Conservation (phyloP, 1,140 invertebrate genomes). For the Drepana arcuata region DNA sequence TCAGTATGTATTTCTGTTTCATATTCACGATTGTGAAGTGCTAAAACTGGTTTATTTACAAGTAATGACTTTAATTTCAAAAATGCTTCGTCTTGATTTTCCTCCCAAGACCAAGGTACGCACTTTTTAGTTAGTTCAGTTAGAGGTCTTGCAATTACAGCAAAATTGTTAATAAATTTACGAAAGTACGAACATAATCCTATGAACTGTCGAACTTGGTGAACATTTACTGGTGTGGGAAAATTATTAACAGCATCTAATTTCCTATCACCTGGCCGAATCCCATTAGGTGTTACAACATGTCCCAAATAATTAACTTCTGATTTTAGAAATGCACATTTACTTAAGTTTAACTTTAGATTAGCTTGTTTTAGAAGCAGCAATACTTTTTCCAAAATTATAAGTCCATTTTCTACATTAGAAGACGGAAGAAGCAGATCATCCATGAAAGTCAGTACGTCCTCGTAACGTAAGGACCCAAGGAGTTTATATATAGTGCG, state of each 20-base stretch:
- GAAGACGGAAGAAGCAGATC: not conserved
- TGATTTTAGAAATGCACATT: slow-evolving; percentile 8
- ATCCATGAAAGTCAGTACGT: not conserved
- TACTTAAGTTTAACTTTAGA: slow-evolving; percentile 9
- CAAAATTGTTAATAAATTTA: slow-evolving; percentile 4
- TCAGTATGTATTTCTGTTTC: slow-evolving; percentile 31
- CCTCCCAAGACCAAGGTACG: slow-evolving; percentile 2
- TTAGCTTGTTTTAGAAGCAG: slow-evolving; percentile 3
- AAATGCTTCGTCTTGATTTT: slow-evolving; percentile 7
- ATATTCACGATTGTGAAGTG: slow-evolving; percentile 7
- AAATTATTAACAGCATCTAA: not conserved
- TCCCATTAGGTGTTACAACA: not conserved
- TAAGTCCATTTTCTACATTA: not conserved
- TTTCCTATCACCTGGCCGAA: not conserved
- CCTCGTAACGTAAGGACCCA: not conserved
- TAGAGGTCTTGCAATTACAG: slow-evolving; percentile 1
- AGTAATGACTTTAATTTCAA: not conserved
- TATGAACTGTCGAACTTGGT: slow-evolving; percentile 3
- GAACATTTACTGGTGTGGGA: slow-evolving; percentile 1
- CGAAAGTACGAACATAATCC: slow-evolving; percentile 2
- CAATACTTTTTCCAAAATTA: not conserved
- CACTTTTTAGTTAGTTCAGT: slow-evolving; percentile 1
- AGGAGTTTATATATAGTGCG: not conserved
- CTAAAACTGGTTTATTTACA: slow-evolving; percentile 9
- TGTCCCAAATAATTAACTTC: slow-evolving; percentile 8